phyloP scores from a whole-genome alignment of 2,888 invertebrate species.

The Physocephala rufipes region DNA sequence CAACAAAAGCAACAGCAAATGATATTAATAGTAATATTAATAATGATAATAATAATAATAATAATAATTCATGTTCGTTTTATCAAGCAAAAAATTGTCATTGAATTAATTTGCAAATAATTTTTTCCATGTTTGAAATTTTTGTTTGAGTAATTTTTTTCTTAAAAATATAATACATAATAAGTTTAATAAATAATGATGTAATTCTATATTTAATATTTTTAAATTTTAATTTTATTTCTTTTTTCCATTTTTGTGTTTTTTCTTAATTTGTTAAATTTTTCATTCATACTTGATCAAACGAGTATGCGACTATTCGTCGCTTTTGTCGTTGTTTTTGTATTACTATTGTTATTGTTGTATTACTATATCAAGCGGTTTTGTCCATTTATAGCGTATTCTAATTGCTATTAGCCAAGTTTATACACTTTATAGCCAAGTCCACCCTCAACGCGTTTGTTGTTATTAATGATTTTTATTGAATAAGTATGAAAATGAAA shows the following conservation, averaged over 20 bases:
- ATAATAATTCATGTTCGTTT: too few species aligned
- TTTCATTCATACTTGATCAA: not conserved
- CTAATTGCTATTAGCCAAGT: slow-evolving; percentile 31
- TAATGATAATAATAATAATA: too few species aligned
- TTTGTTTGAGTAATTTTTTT: too few species aligned
- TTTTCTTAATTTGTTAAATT: not conserved
- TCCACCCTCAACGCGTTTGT: slow-evolving; percentile 33
- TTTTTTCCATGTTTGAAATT: too few species aligned
- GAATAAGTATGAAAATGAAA: not conserved
- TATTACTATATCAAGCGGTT: slow-evolving; percentile 20
- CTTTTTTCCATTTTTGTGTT: too few species aligned
- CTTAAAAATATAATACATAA: too few species aligned
- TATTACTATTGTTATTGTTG: not conserved
- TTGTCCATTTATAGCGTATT: slow-evolving; percentile 31
- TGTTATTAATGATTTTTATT: slow-evolving; percentile 24
- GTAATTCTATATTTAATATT: not conserved
- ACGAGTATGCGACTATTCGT: not conserved
- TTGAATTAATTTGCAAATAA: too few species aligned
- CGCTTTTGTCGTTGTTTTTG: not conserved
- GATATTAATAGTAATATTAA: too few species aligned
- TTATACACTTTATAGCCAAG: slow-evolving; percentile 32
- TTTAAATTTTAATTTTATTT: not conserved
- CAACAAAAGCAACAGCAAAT: too few species aligned
- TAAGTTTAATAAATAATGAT: too few species aligned
- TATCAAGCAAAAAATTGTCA: too few species aligned